A percentile compares a stretch with the other conserved stretches of the same genome.
Evolutionary conservation across 2,797 vertebrate species (phyloP).

Genomic region (Halcyon leucocephala): DNA sequence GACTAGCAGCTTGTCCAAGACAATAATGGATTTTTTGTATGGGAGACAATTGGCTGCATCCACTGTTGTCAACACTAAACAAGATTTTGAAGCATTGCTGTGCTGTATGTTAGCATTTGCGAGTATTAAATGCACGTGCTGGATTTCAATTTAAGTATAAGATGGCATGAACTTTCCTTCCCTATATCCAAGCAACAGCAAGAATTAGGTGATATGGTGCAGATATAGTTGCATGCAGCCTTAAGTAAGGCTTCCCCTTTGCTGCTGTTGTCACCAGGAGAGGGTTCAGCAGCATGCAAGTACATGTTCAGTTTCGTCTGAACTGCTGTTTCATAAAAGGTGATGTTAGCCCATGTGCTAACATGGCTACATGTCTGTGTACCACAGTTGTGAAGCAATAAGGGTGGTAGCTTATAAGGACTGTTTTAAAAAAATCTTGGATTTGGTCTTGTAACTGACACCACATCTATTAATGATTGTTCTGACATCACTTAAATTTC

Average conservation of each 20-base stretch:
- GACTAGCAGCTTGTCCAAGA: not conserved
- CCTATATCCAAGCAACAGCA: not conserved
- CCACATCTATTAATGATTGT: not conserved
- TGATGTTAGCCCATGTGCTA: not conserved
- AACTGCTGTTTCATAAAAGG: not conserved
- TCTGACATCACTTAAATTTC: not conserved
- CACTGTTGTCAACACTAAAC: not conserved
- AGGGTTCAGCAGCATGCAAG: not conserved
- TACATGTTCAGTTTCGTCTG: accelerated
- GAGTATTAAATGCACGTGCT: not conserved
- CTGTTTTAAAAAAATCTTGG: not conserved
- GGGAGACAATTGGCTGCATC: not conserved
- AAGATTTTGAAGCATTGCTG: not conserved
- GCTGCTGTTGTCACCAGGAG: not conserved
- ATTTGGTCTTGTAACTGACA: not conserved
- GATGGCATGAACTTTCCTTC: not conserved
- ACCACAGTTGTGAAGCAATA: not conserved
- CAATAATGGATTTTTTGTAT: not conserved
- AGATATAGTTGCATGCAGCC: not conserved
- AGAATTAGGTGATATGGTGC: not conserved
- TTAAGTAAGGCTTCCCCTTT: not conserved
- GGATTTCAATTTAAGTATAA: not conserved
- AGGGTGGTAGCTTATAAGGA: not conserved
- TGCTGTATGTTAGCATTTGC: not conserved
- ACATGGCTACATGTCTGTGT: accelerated